Conservation (phyloP, 2,888 invertebrate genomes). For the Dichetophora obliterata region DNA sequence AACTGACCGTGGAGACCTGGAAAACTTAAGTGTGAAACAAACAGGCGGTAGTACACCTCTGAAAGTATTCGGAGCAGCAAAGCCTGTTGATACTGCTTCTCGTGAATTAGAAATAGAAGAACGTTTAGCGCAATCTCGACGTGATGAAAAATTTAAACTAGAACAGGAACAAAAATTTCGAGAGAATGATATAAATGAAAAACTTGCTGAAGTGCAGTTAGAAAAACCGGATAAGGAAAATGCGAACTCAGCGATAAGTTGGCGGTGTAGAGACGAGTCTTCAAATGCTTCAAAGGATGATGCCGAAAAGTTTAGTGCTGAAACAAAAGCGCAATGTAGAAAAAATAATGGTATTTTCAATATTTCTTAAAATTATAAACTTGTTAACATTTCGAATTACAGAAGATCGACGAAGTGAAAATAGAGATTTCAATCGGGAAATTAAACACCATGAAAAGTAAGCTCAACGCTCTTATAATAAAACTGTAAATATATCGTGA, state of each 20-base stretch:
- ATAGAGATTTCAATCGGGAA: constrained; percentile 55
- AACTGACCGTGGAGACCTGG: constrained; percentile 38
- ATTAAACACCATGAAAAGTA: constrained; percentile 58
- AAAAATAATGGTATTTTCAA: constrained; percentile 45
- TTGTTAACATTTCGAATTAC: not conserved
- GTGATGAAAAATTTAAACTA: constrained; percentile 59
- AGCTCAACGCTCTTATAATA: constrained; percentile 5
- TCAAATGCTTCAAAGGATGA: constrained; percentile 46
- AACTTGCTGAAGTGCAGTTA: constrained; percentile 57
- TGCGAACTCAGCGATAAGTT: constrained; percentile 60
- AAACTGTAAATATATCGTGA: not conserved
- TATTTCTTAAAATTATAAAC: not conserved
- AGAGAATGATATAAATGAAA: constrained; percentile 52
- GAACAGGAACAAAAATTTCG: constrained; percentile 47
- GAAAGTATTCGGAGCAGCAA: constrained; percentile 94
- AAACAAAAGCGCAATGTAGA: constrained; percentile 48
- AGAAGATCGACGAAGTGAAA: constrained; percentile 60
- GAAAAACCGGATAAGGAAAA: constrained; percentile 65
- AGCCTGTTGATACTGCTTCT: constrained; percentile 93
- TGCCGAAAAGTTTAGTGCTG: constrained; percentile 59
- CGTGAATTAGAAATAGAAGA: constrained; percentile 93
- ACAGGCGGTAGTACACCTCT: constrained; percentile 74
- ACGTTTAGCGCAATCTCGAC: constrained; percentile 77
- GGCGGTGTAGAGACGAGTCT: constrained; percentile 61
- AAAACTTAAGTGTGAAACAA: constrained; percentile 46